Base-by-base conservation (phyloP, 2,888 invertebrate genomes). In the Myopa tessellatipennis region DNA sequence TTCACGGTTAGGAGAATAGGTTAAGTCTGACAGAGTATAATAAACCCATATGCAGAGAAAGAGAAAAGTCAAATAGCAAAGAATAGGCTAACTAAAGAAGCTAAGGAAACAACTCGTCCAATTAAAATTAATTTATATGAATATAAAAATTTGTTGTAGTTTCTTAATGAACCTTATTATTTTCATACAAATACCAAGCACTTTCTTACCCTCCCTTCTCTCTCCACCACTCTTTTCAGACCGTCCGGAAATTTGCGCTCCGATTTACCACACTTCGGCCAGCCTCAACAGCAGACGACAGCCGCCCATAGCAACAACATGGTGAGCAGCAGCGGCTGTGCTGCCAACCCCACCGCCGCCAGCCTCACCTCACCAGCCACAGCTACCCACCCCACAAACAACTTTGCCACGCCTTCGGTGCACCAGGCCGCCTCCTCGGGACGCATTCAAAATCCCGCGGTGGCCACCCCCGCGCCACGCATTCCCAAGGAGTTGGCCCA, bases 171-270 rank as follows among this genome's bases (percentile, higher is more conserved):
- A 26, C 26, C 26, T n/a, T n/a, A n/a, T n/a, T n/a, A n/a, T n/a
- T n/a, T n/a, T n/a, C n/a, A n/a, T n/a, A n/a, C n/a, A n/a, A n/a
- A n/a, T n/a, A n/a, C n/a, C n/a, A n/a, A n/a, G n/a, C n/a, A n/a
- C n/a, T n/a, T n/a, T n/a, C n/a, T n/a, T n/a, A n/a, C n/a, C 50
- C 6, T 50, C 38, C 8, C 16, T 12, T 34, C n/a, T 5, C 40
- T 36, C n/a, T 73, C 70, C 74, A 68, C 7, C 60, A 80, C 74
- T 78, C 70, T 45, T 87, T 87, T 50, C 85, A 91, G 91, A 84
- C 90, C 91, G 68, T 90, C 91, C 50, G 91, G 90, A 74, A 91
- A 91, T 81, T 88, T 90, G 34, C 86, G 90, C 77, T 74, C 77
- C 12, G 90, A 90, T 60, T 88, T 90, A 78, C 86, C 89, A 26